Evolutionary conservation across 2,113 vertebrate genomes (phyloP).

Genomic region (Strigops habroptila): DNA sequence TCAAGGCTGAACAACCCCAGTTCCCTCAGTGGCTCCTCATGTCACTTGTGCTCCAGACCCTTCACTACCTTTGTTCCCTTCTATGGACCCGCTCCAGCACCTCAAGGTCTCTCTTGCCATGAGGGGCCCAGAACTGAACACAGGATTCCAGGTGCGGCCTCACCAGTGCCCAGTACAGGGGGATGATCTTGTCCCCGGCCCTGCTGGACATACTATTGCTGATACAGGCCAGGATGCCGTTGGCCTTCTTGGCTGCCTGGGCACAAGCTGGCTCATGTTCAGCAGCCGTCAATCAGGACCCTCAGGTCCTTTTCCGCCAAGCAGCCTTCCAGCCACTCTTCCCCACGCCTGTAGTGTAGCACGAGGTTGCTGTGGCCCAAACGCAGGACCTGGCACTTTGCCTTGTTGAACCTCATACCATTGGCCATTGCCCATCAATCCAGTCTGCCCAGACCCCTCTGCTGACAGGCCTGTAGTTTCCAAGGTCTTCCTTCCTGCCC

Average conservation of each 20-base stretch:
- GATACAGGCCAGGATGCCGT: neutral
- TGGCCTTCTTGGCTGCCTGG: neutral
- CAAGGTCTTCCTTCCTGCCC: neutral
- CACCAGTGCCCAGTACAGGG: neutral
- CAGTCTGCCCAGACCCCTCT: neutral
- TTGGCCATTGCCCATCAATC: neutral
- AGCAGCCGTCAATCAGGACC: neutral
- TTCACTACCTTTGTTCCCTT: neutral
- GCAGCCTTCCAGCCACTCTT: neutral
- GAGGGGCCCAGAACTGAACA: neutral
- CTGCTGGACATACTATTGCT: neutral
- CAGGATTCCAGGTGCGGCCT: neutral
- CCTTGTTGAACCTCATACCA: neutral
- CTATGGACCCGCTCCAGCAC: neutral
- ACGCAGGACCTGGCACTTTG: neutral
- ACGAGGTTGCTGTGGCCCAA: neutral
- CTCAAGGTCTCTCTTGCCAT: neutral
- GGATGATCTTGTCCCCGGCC: too few species aligned
- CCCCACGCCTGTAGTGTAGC: neutral
- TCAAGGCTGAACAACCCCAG: neutral
- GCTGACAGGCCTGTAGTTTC: neutral
- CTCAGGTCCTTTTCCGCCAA: neutral
- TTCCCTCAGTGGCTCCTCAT: neutral
- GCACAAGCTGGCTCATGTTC: neutral
- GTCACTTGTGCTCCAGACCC: neutral